These are phyloP conservation scores for Araneus ventricosus DNA, from an alignment of 1,140 invertebrate genomes.

Conservation along the genomic window DNA sequence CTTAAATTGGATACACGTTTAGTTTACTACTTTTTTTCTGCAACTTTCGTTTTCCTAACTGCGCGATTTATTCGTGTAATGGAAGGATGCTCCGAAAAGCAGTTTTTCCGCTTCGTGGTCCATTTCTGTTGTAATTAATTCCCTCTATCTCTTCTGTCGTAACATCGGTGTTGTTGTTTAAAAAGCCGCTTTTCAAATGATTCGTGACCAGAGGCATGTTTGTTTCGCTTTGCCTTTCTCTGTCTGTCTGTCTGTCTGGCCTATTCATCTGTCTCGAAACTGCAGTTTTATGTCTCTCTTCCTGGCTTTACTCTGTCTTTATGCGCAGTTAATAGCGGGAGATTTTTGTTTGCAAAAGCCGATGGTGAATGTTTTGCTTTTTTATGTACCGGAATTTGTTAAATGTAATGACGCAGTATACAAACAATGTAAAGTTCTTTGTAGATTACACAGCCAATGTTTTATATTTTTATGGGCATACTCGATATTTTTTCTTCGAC, in stretches of 20 bases:
- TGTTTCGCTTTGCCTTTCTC: background rate
- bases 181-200: conserved; percentile 9
- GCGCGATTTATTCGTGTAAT: conserved; percentile 12
- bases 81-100: conserved; percentile 28
- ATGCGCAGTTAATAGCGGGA: background rate
- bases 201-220: conserved; percentile 30
- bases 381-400: no score
- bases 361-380: no score
- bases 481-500: no score
- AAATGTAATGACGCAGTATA: no score
- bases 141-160: background rate
- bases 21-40: background rate
- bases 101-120: conserved; percentile 3
- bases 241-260: background rate
- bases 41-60: background rate
- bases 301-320: background rate
- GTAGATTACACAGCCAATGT: no score
- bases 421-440: no score
- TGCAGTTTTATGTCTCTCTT: background rate
- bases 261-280: background rate
- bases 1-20: conserved; percentile 20
- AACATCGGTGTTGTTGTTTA: background rate
- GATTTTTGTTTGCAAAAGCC: background rate
- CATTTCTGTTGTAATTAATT: conserved; percentile 53
- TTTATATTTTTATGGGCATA: no score